Percentiles rank a stretch among this genome's conserved stretches.
Evolutionary conservation across 2,797 vertebrate genomes (phyloP).

Genomic region (Tarsius wallacei): DNA sequence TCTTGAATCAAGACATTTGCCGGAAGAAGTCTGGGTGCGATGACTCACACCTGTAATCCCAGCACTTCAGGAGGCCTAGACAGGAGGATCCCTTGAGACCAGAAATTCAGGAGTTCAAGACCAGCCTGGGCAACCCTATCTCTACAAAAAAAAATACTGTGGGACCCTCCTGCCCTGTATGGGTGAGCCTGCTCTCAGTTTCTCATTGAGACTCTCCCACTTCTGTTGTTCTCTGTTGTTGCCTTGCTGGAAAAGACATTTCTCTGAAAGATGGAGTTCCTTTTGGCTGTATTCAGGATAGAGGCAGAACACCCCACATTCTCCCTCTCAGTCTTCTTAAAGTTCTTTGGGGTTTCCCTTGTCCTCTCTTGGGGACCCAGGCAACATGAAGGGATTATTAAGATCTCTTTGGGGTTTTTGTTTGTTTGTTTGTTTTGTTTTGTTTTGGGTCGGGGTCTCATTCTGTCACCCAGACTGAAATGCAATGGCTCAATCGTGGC

Average conservation of each 20-base stretch:
- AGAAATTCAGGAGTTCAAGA: too few relatives aligned
- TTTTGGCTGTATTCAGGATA: background rate
- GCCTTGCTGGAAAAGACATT: background rate
- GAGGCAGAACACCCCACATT: background rate
- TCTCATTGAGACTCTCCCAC: background rate
- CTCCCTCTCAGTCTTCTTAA: background rate
- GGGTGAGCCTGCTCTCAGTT: background rate
- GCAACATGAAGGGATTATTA: background rate
- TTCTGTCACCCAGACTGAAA: too few relatives aligned
- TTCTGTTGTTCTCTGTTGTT: background rate
- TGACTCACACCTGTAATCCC: too few relatives aligned
- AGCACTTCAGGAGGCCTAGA: too few relatives aligned
- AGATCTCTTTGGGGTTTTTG: background rate
- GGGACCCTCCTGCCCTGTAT: background rate
- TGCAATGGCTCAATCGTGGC: too few relatives aligned
- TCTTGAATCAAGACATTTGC: background rate
- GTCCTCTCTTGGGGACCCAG: background rate
- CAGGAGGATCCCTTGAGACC: too few relatives aligned
- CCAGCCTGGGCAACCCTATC: too few relatives aligned
- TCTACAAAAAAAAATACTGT: background rate
- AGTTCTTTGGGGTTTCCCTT: background rate
- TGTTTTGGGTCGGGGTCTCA: too few relatives aligned
- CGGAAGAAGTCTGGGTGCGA: background rate
- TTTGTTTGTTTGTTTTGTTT: too few relatives aligned
- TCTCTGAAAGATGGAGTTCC: background rate